phyloP scores from a whole-genome alignment of 2,113 vertebrate species.

The Chelonoidis abingdonii region DNA sequence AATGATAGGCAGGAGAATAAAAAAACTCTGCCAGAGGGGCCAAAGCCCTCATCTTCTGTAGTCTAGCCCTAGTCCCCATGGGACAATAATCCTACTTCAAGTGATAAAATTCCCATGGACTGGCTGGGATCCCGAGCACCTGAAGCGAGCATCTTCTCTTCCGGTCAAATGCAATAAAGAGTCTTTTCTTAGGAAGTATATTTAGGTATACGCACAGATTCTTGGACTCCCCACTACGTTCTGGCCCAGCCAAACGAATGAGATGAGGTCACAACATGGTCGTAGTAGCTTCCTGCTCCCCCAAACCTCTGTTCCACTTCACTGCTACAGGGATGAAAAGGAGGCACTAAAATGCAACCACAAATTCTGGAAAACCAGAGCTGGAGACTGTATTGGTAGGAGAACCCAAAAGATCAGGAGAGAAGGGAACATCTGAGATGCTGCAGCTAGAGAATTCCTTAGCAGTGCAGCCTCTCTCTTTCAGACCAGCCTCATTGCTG shows the following conservation, averaged over 20 bases:
- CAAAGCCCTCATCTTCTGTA: background rate
- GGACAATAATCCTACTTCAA: background rate
- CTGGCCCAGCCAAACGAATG: background rate
- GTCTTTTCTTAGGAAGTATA: constrained; percentile 32
- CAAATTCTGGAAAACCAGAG: rapidly evolving
- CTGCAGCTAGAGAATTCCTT: background rate
- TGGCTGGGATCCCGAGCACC: constrained; percentile 45
- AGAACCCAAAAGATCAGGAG: background rate
- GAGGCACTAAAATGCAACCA: background rate
- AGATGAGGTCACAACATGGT: background rate
- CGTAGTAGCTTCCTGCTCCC: background rate
- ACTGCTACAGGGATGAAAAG: background rate
- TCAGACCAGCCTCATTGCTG: background rate
- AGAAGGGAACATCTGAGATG: background rate
- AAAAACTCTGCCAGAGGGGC: background rate
- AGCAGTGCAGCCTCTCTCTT: constrained; percentile 18
- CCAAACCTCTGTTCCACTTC: background rate
- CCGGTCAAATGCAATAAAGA: constrained; percentile 38
- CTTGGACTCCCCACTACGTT: background rate
- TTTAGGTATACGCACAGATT: rapidly evolving
- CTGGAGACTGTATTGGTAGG: background rate
- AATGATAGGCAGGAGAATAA: background rate
- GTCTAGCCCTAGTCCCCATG: background rate
- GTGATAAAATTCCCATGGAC: background rate
- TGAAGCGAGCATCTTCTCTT: constrained; percentile 43